Base-by-base conservation (phyloP, 64 coral and sea anemone species). In the Pocillopora verrucosa region DNA sequence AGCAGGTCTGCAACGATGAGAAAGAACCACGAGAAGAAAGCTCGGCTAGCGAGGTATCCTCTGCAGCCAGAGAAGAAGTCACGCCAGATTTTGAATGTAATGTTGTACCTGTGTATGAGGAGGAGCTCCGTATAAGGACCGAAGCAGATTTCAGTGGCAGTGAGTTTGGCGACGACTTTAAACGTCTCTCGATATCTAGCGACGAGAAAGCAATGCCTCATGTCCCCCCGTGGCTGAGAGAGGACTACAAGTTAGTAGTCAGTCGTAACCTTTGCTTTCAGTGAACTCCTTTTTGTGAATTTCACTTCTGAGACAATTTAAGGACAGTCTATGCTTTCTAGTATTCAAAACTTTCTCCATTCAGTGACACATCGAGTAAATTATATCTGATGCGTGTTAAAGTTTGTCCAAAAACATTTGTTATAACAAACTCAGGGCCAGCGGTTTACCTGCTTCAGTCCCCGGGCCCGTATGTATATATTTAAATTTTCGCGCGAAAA, bases 11-110 rank as follows among this genome's bases (percentile, higher is more conserved):
- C 67, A 70, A 70, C 10, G 77, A 79, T 60, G 77, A 25, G 1
- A 79, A 79, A 11, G 38, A 77, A 77, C 75, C 15, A 16, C 75
- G 37, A 9, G 34, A 56, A 11, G 75, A 22, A 77, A 57, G 13
- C 20, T 79, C 56, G n/a, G 75, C 37, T 17, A 79, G 77, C 25
- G 56, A 79, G 24, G n/a, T 22, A 20, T 79, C 77, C 34, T 79
- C 56, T 4, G 22, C 51, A 1, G 77, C 56, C 7, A 78, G 76
- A 58, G 76, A 78, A 58, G 77, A 79, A 6, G 57, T 79, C 77
- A 79, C 77, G 10, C 56, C 77, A 60, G 77, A 60, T 56, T 58
- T 60, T 79, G 51, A 79, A 12, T 79, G 77, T 59, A 79, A 79
- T 19, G 26, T 59, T 13, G 77, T 22, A 19, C 77, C 20, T 12